Percentiles rank a stretch among this genome's conserved stretches.
These are phyloP conservation scores for Diadumene lineata DNA, from an alignment of 92 coral and sea anemone genomes.

Conservation along the genomic window DNA sequence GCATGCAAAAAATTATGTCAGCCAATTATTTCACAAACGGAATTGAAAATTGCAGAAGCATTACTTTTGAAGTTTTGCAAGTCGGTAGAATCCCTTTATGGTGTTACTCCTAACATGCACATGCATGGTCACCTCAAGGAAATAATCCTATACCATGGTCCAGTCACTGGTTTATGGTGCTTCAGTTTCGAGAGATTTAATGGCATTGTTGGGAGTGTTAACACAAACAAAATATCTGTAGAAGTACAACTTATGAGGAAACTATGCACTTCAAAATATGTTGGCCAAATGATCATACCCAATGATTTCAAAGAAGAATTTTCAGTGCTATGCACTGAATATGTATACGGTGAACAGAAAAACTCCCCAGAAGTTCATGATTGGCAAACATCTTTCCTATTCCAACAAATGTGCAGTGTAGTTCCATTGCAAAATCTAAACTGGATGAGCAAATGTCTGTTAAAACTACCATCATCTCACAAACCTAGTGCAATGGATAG, in stretches of 20 bases:
- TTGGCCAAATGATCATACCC: not conserved
- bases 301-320: slow-evolving; percentile 10
- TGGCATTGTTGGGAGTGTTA: slow-evolving; percentile 44
- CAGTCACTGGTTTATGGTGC: slow-evolving; percentile 56
- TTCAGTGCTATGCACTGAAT: not conserved
- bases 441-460: slow-evolving; percentile 5
- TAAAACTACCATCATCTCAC: slow-evolving; percentile 10
- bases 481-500: slow-evolving; percentile 18
- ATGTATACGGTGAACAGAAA: not conserved
- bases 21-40: slow-evolving; percentile 35
- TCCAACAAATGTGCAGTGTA: not conserved
- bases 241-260: slow-evolving; percentile 61
- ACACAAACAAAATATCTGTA: slow-evolving; percentile 45
- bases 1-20: slow-evolving; percentile 50
- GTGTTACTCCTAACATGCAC: slow-evolving; percentile 48
- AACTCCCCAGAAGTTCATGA: not conserved
- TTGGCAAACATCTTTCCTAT: not conserved
- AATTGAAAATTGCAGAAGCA: slow-evolving; percentile 40
- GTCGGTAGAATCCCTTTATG: slow-evolving; percentile 39
- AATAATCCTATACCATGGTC: slow-evolving; percentile 42
- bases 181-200: slow-evolving; percentile 53
- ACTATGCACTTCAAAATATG: slow-evolving; percentile 23
- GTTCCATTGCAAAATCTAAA: not conserved
- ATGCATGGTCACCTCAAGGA: slow-evolving; percentile 49
- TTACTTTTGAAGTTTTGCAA: slow-evolving; percentile 47